These are phyloP conservation scores for Nycticebus coucang DNA, from an alignment of 2,113 vertebrate genomes.

Conservation along the genomic window DNA sequence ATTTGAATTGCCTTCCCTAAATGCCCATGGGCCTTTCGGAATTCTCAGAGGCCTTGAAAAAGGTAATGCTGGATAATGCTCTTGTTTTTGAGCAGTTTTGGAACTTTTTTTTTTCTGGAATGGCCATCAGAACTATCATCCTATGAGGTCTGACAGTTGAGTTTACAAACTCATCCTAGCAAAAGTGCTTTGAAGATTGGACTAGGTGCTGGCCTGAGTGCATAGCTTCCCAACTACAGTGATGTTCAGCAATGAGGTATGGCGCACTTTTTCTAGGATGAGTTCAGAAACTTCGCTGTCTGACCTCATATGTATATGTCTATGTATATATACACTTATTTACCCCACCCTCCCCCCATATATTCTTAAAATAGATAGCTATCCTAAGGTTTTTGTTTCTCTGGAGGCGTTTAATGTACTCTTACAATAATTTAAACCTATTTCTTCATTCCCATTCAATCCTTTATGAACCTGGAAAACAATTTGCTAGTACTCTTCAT, in stretches of 20 bases:
- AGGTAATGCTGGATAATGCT: background rate
- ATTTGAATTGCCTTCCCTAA: background rate
- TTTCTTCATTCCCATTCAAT: background rate
- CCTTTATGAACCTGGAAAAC: conserved; percentile 16
- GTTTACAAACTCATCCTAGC: no score
- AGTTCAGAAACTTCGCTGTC: no score
- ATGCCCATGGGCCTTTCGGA: background rate
- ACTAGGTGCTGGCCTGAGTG: no score
- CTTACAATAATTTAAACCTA: background rate
- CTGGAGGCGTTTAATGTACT: background rate
- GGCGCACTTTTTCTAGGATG: no score
- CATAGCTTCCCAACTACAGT: no score
- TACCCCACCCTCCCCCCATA: no score
- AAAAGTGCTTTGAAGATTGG: no score
- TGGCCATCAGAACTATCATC: no score
- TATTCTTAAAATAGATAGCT: background rate
- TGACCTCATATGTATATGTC: background rate
- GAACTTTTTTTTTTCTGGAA: no score
- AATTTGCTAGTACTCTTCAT: background rate
- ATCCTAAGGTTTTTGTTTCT: background rate
- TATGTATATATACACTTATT: background rate
- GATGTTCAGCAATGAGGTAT: no score
- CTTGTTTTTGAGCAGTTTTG: background rate
- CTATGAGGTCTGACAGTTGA: no score
- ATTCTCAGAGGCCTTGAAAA: background rate